A percentile compares a stretch with the other conserved stretches of the same genome.
Conservation (phyloP, 2,113 vertebrate species). For the Melanerpes formicivorus region DNA sequence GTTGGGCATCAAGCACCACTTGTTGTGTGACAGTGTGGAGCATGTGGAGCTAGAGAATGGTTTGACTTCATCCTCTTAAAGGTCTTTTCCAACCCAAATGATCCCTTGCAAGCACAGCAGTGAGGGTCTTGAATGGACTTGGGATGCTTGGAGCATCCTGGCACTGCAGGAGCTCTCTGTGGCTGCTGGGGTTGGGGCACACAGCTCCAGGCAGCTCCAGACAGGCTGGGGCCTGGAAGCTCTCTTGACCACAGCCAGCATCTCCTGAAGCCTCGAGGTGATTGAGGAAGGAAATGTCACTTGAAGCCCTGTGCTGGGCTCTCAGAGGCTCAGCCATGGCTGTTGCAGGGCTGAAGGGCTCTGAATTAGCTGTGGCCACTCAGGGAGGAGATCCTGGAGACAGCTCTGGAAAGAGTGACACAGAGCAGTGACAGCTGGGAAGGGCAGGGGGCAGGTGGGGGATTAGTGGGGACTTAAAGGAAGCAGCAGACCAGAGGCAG, state of each 20-base stretch:
- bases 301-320: not conserved
- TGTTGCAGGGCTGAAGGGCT: not conserved
- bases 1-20: not conserved
- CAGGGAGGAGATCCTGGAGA: not conserved
- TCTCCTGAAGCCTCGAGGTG: not conserved
- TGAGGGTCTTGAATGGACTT: rapidly evolving
- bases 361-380: not conserved
- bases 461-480: not conserved
- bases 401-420: not conserved
- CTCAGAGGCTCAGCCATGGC: not conserved
- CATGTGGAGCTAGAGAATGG: too few species aligned
- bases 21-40: too few species aligned
- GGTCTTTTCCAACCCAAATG: too few species aligned
- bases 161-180: not conserved
- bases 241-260: not conserved
- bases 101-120: not conserved
- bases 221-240: rapidly evolving
- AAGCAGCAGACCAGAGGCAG: not conserved
- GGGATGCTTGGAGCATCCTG: not conserved
- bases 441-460: not conserved
- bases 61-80: too few species aligned
- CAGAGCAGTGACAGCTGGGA: not conserved
- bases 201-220: not conserved
- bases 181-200: not conserved
- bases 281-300: not conserved